Evolutionary conservation across 2,888 invertebrate species (phyloP).

Genomic region (Meloe dianella): DNA sequence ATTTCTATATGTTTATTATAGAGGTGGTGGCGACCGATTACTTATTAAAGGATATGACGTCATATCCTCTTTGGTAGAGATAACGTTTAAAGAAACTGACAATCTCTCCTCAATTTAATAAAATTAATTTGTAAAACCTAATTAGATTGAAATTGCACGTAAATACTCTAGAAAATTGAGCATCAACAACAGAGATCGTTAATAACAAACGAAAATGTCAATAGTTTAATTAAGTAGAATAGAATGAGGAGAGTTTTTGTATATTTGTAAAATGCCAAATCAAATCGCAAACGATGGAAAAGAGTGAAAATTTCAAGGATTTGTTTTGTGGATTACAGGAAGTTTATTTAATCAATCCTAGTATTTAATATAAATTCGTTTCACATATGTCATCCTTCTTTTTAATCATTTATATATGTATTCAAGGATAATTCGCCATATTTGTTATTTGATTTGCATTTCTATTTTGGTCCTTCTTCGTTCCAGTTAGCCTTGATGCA

Average conservation of each 20-base stretch:
- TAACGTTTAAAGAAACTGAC: constrained; percentile 23
- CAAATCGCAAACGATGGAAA: background rate
- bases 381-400: constrained; percentile 3
- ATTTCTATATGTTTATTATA: too few relatives aligned
- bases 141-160: background rate
- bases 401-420: background rate
- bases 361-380: constrained; percentile 5
- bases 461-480: background rate
- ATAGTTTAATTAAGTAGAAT: constrained; percentile 5
- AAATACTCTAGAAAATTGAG: background rate
- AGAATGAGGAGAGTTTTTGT: too few relatives aligned
- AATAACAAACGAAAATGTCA: constrained; percentile 10
- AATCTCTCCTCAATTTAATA: constrained; percentile 22
- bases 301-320: constrained; percentile 10
- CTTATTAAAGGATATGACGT: constrained; percentile 32
- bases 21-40: constrained; percentile 13
- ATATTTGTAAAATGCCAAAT: background rate
- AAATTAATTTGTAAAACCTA: constrained; percentile 12
- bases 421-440: constrained; percentile 10
- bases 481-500: constrained; percentile 12
- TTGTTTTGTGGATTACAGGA: constrained; percentile 9
- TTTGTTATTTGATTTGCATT: constrained; percentile 12
- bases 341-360: constrained; percentile 1
- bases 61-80: constrained; percentile 31
- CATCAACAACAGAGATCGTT: background rate